Evolutionary conservation across 2,888 invertebrate species (phyloP).

Genomic region (Zaprionus obscuricornis): DNA sequence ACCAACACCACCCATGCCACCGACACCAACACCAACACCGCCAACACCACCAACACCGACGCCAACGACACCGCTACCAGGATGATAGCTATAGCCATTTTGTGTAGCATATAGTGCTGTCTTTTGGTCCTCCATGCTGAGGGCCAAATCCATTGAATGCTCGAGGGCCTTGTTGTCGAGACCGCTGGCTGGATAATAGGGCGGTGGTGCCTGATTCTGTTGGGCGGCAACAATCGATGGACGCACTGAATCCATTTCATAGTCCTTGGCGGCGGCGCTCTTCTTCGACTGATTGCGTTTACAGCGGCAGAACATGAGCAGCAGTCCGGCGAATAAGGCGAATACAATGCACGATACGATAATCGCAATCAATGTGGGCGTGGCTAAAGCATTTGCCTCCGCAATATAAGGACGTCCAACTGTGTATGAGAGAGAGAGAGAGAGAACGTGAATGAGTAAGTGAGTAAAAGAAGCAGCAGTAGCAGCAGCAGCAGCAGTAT

Average conservation of each 20-base stretch:
- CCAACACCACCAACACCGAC: constrained; percentile 55
- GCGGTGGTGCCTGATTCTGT: constrained; percentile 94
- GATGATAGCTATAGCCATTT: constrained; percentile 93
- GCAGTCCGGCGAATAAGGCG: constrained; percentile 89
- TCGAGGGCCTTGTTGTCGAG: constrained; percentile 96
- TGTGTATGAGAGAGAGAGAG: constrained; percentile 81
- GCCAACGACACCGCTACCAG: constrained; percentile 86
- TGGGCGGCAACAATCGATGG: constrained; percentile 92
- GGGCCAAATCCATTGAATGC: constrained; percentile 92
- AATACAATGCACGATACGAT: constrained; percentile 92
- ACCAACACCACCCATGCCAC: too few species aligned
- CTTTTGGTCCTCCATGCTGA: constrained; percentile 93
- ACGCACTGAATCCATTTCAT: constrained; percentile 94
- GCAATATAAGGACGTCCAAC: constrained; percentile 92
- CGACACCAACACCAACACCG: too few species aligned
- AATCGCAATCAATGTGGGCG: constrained; percentile 91
- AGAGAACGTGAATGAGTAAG: constrained; percentile 11
- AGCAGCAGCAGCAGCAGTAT: constrained; percentile 2
- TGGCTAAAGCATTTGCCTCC: constrained; percentile 90
- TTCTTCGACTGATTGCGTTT: constrained; percentile 92
- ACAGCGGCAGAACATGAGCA: constrained; percentile 93
- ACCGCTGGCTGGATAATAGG: constrained; percentile 93
- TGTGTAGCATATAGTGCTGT: constrained; percentile 92
- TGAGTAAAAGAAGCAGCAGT: constrained; percentile 5
- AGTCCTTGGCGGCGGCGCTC: constrained; percentile 92